These are phyloP conservation scores for Stenolophus ochropezus DNA, from an alignment of 2,888 invertebrate genomes.

Conservation along the genomic window DNA sequence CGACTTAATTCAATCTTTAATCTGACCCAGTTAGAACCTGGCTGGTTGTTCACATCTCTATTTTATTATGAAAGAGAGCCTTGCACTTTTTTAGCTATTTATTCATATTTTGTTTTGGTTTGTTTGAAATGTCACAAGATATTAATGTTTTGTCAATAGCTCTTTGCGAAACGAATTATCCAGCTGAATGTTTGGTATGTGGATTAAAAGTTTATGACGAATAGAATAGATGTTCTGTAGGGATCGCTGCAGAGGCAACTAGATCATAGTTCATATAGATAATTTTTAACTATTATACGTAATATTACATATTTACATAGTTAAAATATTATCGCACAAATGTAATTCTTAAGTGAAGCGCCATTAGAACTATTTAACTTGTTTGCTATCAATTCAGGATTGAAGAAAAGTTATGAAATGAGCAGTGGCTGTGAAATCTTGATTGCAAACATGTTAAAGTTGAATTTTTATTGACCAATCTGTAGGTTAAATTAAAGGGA, in stretches of 20 bases:
- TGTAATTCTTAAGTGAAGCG: constrained; percentile 25
- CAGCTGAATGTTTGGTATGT: constrained; percentile 54
- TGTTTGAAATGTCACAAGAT: constrained; percentile 31
- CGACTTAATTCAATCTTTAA: not conserved
- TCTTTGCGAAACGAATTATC: constrained; percentile 27
- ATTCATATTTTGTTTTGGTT: constrained; percentile 48
- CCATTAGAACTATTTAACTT: not conserved
- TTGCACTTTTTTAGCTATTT: constrained; percentile 58
- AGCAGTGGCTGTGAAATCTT: constrained; percentile 5
- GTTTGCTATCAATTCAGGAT: constrained; percentile 14
- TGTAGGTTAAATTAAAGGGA: constrained; percentile 17
- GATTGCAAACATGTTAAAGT: constrained; percentile 26
- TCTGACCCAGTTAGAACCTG: constrained; percentile 59
- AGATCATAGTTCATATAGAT: not conserved
- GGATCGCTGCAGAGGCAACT: constrained; percentile 30
- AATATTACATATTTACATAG: constrained; percentile 21
- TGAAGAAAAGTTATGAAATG: not conserved
- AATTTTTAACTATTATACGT: constrained; percentile 4
- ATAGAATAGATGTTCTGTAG: constrained; percentile 47
- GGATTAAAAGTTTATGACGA: constrained; percentile 35
- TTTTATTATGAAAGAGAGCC: constrained; percentile 55
- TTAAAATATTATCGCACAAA: constrained; percentile 34
- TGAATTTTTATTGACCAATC: constrained; percentile 18
- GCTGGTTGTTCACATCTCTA: constrained; percentile 55
- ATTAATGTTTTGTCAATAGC: constrained; percentile 52